Conservation (phyloP, 2,888 invertebrate species). For the Polydrusus pterygomalis region DNA sequence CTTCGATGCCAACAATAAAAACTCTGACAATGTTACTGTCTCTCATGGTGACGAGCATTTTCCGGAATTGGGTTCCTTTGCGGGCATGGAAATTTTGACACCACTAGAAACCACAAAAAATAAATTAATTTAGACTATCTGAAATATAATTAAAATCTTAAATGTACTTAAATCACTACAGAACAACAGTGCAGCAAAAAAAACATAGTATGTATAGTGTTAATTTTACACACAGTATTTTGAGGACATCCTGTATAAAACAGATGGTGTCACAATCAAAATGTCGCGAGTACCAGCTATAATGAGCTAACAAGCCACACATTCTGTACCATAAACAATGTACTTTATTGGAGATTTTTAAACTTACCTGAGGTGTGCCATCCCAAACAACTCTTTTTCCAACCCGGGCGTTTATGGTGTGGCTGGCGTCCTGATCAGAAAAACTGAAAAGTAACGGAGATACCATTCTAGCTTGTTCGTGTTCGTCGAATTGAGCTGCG, state of each 20-base stretch:
- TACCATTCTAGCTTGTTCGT: slow-evolving; percentile 94
- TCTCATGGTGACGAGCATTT: slow-evolving; percentile 76
- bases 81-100: slow-evolving; percentile 89
- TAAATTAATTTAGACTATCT: no score
- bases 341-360: neutral
- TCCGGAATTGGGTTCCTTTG: slow-evolving; percentile 69
- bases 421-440: slow-evolving; percentile 90
- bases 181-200: no score
- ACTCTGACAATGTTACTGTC: slow-evolving; percentile 82
- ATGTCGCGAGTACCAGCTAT: no score
- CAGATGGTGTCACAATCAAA: no score
- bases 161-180: no score
- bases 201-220: no score
- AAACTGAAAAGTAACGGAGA: slow-evolving; percentile 95
- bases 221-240: no score
- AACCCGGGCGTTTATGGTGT: slow-evolving; percentile 84
- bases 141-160: no score
- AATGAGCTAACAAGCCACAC: no score
- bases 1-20: slow-evolving; percentile 91
- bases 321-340: no score
- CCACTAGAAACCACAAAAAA: slow-evolving; percentile 76
- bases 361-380: slow-evolving; percentile 74
- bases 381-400: slow-evolving; percentile 78
- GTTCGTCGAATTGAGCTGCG: slow-evolving; percentile 95
- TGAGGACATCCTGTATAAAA: no score